phyloP scores from a whole-genome alignment of 2,888 invertebrate genomes.

The Timema cristinae region DNA sequence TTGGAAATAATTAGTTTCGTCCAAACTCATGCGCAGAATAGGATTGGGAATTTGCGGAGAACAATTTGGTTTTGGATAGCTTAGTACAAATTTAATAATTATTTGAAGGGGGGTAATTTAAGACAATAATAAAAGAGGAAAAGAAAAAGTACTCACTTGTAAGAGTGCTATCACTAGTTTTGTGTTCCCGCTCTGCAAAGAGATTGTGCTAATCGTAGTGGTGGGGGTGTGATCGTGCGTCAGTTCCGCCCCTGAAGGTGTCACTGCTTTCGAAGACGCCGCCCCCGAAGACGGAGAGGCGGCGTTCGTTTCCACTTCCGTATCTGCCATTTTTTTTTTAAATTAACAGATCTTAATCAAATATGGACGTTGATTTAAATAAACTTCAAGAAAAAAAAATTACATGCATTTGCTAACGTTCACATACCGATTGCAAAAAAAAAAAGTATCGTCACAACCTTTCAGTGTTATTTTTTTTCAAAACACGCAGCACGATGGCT shows the following conservation, averaged over 20 bases:
- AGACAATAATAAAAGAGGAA: too few species aligned
- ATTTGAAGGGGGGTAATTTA: too few species aligned
- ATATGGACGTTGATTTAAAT: too few species aligned
- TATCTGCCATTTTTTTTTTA: constrained; percentile 17
- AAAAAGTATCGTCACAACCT: constrained; percentile 15
- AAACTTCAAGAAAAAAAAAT: too few species aligned
- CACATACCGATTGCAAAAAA: constrained; percentile 13
- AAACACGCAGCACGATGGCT: constrained; percentile 17
- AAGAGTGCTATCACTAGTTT: constrained; percentile 83
- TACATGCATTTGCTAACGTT: neutral
- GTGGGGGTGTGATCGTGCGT: constrained; percentile 42
- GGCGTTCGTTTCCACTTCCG: constrained; percentile 19
- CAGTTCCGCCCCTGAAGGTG: constrained; percentile 30
- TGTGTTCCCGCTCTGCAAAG: constrained; percentile 81
- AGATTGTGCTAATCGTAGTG: constrained; percentile 87
- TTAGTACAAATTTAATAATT: too few species aligned
- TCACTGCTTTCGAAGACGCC: constrained; percentile 33
- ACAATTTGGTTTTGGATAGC: too few species aligned
- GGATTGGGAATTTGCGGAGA: too few species aligned
- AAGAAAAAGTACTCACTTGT: constrained; percentile 60
- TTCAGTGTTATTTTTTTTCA: neutral
- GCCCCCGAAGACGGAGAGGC: constrained; percentile 10
- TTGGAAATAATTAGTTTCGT: too few species aligned
- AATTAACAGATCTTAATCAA: too few species aligned
- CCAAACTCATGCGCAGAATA: too few species aligned